These are phyloP conservation scores for Zaprionus capensis DNA, from an alignment of 1,140 invertebrate genomes.

Conservation along the genomic window DNA sequence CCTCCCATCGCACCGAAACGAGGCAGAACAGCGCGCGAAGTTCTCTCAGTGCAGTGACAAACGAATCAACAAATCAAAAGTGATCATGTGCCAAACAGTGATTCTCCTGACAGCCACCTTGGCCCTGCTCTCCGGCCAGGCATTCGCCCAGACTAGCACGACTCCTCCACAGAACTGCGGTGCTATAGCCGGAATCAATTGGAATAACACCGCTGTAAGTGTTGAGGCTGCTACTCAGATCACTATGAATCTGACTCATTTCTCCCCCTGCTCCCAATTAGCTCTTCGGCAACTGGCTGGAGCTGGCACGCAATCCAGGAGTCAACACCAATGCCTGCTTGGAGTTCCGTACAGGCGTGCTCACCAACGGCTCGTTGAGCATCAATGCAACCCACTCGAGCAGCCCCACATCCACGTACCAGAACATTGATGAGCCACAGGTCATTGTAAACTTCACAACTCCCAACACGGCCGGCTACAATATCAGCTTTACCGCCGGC, in stretches of 20 bases:
- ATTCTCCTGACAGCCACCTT: conserved; percentile 49
- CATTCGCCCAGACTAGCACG: conserved; percentile 9
- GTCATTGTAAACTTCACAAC: conserved; percentile 32
- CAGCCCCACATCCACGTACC: conserved; percentile 15
- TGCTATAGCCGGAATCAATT: conserved; percentile 23
- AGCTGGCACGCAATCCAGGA: conserved; percentile 56
- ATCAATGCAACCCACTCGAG: conserved; percentile 49
- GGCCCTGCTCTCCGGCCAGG: conserved; percentile 36
- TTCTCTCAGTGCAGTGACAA: neutral
- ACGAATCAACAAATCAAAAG: neutral
- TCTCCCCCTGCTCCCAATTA: conserved; percentile 1
- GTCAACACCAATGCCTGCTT: conserved; percentile 33
- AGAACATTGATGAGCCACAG: conserved; percentile 24
- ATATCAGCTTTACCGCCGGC: conserved; percentile 29
- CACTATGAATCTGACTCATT: neutral
- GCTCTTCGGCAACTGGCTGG: conserved; percentile 47
- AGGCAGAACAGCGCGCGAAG: conserved; percentile 6
- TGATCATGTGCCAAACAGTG: conserved; percentile 67
- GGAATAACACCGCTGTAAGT: conserved; percentile 60
- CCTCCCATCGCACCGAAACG: conserved; percentile 17
- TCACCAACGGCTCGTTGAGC: conserved; percentile 21
- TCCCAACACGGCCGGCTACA: conserved; percentile 31
- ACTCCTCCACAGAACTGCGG: neutral
- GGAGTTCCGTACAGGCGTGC: neutral
- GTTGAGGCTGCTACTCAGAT: neutral